A percentile compares a stretch with the other conserved stretches of the same genome.
Conservation (phyloP, 2,113 vertebrate species). For the Varanus salvator region DNA sequence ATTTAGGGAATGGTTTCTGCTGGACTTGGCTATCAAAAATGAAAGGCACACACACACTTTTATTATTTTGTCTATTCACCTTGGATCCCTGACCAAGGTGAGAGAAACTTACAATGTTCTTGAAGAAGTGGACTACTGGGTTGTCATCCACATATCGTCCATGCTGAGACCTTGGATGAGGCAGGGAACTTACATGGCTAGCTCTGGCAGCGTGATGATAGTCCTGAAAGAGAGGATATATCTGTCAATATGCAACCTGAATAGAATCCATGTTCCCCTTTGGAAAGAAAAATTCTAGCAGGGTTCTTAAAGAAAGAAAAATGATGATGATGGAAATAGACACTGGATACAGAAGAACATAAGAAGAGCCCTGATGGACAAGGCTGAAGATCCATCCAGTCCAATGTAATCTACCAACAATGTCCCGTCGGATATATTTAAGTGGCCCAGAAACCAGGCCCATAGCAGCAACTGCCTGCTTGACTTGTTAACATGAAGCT, state of each 20-base stretch:
- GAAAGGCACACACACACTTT: neutral
- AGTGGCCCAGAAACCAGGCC: neutral
- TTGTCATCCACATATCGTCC: conserved; percentile 90
- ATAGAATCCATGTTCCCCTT: rapidly evolving
- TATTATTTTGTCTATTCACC: neutral
- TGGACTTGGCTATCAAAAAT: neutral
- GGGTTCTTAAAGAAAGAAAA: neutral
- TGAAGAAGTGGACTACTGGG: conserved; percentile 96
- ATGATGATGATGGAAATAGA: neutral
- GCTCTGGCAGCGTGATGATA: conserved; percentile 76
- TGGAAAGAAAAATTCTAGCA: neutral
- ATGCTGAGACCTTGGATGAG: conserved; percentile 85
- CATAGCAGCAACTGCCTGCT: no score
- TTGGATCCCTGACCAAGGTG: rapidly evolving
- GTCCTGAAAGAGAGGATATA: conserved; percentile 76
- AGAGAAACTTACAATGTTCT: conserved; percentile 89
- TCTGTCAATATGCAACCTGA: rapidly evolving
- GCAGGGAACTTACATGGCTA: conserved; percentile 82
- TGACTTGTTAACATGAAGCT: neutral
- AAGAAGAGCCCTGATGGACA: neutral
- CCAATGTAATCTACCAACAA: neutral
- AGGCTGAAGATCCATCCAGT: neutral
- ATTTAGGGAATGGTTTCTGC: neutral
- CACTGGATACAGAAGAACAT: neutral
- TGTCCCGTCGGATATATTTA: neutral